Percentiles rank a stretch among this genome's conserved stretches.
These are phyloP conservation scores for Glossophaga mutica DNA, from an alignment of 2,797 vertebrate species.

Conservation along the genomic window DNA sequence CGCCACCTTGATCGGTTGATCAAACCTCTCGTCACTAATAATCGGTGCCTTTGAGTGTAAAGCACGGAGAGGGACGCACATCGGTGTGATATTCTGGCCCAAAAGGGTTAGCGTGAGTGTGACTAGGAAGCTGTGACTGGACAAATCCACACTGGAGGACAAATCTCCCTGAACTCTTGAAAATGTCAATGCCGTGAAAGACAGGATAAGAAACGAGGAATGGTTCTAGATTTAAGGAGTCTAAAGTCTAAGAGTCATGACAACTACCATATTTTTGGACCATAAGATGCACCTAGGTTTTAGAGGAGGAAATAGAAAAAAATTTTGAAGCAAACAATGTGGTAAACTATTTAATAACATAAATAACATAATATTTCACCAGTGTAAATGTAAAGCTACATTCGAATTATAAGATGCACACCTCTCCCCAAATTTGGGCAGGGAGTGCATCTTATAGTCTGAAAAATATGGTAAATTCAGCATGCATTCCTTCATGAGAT, in stretches of 20 bases:
- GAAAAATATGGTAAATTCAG: not conserved
- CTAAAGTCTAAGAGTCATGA: not conserved
- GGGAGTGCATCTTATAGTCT: too few relatives aligned
- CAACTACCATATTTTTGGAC: not conserved
- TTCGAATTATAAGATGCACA: too few relatives aligned
- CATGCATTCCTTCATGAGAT: not conserved
- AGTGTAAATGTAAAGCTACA: too few relatives aligned
- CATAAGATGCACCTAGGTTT: too few relatives aligned
- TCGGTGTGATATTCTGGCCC: not conserved
- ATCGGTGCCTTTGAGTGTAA: not conserved
- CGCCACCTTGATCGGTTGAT: not conserved
- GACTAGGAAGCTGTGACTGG: not conserved
- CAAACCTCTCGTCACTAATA: not conserved
- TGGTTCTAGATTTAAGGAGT: not conserved
- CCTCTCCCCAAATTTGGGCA: too few relatives aligned
- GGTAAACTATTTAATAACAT: too few relatives aligned
- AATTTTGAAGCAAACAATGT: too few relatives aligned
- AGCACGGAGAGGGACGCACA: not conserved
- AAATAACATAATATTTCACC: too few relatives aligned
- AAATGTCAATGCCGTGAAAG: not conserved
- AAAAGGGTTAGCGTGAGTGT: not conserved
- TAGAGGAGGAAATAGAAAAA: too few relatives aligned
- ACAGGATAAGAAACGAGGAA: not conserved
- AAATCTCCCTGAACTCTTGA: not conserved
- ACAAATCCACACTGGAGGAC: not conserved